phyloP scores from a whole-genome alignment of 2,888 invertebrate species.

The Nymphalis urticae region DNA sequence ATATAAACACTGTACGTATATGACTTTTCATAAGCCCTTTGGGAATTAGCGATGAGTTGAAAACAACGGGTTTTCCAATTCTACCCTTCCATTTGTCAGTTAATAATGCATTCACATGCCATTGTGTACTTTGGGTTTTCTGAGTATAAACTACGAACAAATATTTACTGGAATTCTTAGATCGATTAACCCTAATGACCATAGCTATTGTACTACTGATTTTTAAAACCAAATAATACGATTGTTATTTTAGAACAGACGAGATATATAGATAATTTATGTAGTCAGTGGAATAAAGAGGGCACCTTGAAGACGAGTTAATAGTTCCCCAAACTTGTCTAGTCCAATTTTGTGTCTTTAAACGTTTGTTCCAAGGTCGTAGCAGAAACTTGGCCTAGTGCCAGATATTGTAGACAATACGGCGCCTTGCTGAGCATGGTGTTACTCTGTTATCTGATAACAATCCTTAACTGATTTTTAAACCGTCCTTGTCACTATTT shows the following conservation, averaged over 20 bases:
- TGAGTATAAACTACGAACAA: slow-evolving; percentile 18
- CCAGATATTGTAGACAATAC: slow-evolving; percentile 56
- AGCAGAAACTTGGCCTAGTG: slow-evolving; percentile 48
- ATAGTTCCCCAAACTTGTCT: slow-evolving; percentile 3
- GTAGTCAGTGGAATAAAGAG: not conserved
- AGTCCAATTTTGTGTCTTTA: slow-evolving; percentile 29
- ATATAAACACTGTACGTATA: slow-evolving; percentile 28
- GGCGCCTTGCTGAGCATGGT: slow-evolving; percentile 53
- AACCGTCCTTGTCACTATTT: slow-evolving; percentile 8
- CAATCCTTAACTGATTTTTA: slow-evolving; percentile 7
- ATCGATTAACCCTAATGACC: slow-evolving; percentile 2
- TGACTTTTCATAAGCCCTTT: slow-evolving; percentile 42
- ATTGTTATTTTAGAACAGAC: not conserved
- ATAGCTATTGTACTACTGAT: not conserved
- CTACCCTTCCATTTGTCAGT: slow-evolving; percentile 32
- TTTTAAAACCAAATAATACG: not conserved
- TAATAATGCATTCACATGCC: slow-evolving; percentile 36
- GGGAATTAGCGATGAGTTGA: slow-evolving; percentile 37
- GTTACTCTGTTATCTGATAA: slow-evolving; percentile 12
- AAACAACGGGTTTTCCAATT: slow-evolving; percentile 38
- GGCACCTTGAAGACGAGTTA: slow-evolving; percentile 1
- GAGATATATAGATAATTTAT: not conserved
- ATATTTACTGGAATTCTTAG: slow-evolving; percentile 14
- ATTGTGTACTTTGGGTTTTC: slow-evolving; percentile 37
- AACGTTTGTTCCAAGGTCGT: slow-evolving; percentile 50